Percentiles rank a stretch among this genome's conserved stretches.
phyloP scores from a whole-genome alignment of 2,888 invertebrate genomes.

The Archips xylosteana region DNA sequence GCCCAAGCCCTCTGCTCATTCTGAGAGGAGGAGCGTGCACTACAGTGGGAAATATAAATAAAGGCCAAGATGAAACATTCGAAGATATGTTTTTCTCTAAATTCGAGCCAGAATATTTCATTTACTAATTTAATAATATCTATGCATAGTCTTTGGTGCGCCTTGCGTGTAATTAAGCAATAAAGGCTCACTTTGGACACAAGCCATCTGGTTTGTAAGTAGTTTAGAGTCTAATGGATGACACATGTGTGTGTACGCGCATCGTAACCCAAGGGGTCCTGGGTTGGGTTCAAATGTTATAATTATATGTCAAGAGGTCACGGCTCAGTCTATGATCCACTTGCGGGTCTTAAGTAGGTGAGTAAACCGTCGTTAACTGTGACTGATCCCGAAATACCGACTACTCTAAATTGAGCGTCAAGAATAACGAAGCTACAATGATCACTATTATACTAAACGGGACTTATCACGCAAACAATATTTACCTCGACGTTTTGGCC shows the following conservation, averaged over 20 bases:
- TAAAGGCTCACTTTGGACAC: constrained; percentile 12
- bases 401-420: not conserved
- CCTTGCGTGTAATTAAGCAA: constrained; percentile 28
- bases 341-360: constrained; percentile 35
- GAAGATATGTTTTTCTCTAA: no score
- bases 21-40: no score
- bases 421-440: not conserved
- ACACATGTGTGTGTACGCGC: constrained; percentile 36
- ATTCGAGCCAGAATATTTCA: no score
- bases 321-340: constrained; percentile 42
- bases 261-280: constrained; percentile 20
- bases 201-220: constrained; percentile 31
- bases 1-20: no score
- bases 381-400: constrained; percentile 4
- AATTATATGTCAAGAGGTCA: constrained; percentile 45
- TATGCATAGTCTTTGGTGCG: not conserved
- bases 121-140: not conserved
- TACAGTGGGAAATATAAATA: no score
- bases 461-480: no score
- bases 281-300: constrained; percentile 24
- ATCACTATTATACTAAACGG: no score
- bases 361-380: constrained; percentile 10
- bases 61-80: no score
- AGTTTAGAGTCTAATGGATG: constrained; percentile 30
- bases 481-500: no score